Base-by-base conservation (phyloP, 2,113 vertebrate genomes). In the Acinonyx jubatus region DNA sequence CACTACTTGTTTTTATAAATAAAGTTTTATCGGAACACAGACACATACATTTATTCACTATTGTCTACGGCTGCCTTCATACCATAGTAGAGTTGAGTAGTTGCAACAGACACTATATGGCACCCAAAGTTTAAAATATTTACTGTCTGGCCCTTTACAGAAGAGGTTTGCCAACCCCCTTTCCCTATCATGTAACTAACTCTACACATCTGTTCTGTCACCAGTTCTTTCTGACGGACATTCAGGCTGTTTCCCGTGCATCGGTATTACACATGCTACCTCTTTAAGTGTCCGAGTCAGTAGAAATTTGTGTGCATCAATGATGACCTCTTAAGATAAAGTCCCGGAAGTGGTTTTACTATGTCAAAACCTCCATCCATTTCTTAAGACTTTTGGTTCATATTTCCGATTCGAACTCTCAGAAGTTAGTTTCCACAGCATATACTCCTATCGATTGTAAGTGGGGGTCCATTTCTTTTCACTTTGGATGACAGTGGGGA, bases 151-250 rank as follows among this genome's bases (percentile, higher is more conserved):
- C 4, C 50, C 50, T 81, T 81, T 41, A 23, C 36, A 69, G 82
- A 73, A 45, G 5, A 29, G 2, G 13, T 31, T 25, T 5, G 13
- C 52, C 0, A 0, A 27, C 25, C 0, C 6, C 15, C 16, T n/a
- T 78, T 27, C 87, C 73, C 3, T 12, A 2, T 15, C 41, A 27
- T 3, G 29, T 48, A 19, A 21, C 14, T 23, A 9, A 38, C 25
- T n/a, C 57, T 38, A 4, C 5, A 3, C 6, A 25, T 57, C 71
- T 29, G 2, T 19, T 50, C 31, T 33, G 36, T 36, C 36, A 15
- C 8, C 41, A 0, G 2, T 36, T 29, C 27, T 27, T 7, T 31
- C 8, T 2, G 1, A 8, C 0, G 52, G 5, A 9, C 21, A 4
- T 10, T 7, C 21, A n/a, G 8, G n/a, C 41, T 66, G 1, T 84